These are phyloP conservation scores for Chironomus striatipennis DNA, from an alignment of 1,140 invertebrate genomes.

Conservation along the genomic window DNA sequence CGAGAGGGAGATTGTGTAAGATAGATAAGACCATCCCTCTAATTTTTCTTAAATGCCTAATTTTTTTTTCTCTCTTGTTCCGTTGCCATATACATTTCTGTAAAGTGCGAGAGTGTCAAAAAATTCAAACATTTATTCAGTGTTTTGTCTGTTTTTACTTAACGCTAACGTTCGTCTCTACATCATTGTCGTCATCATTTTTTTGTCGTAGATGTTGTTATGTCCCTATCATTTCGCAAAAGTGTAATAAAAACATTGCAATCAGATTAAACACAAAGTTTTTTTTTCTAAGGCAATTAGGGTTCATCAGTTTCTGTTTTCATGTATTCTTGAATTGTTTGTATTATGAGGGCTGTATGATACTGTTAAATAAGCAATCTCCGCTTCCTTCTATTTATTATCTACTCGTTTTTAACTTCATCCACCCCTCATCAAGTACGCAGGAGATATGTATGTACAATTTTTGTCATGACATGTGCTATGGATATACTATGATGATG, in stretches of 20 bases:
- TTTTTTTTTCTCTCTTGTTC: background rate
- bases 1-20: conserved; percentile 11
- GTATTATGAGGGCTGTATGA: background rate
- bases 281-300: background rate
- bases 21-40: conserved; percentile 2
- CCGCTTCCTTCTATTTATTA: background rate
- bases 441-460: background rate
- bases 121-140: background rate
- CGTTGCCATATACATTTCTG: background rate
- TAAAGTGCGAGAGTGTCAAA: background rate
- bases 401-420: background rate
- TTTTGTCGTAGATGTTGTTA: background rate
- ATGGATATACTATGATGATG: no score
- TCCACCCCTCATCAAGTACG: background rate
- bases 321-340: background rate
- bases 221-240: background rate
- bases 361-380: background rate
- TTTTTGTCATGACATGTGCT: no score
- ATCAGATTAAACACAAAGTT: background rate
- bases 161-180: background rate
- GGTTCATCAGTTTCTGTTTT: background rate
- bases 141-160: background rate
- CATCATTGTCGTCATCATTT: background rate
- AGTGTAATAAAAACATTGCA: conserved; percentile 14
- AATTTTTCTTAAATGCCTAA: no score